phyloP scores from a whole-genome alignment of 2,797 vertebrate species.

The Oceanodroma leucorhoa region DNA sequence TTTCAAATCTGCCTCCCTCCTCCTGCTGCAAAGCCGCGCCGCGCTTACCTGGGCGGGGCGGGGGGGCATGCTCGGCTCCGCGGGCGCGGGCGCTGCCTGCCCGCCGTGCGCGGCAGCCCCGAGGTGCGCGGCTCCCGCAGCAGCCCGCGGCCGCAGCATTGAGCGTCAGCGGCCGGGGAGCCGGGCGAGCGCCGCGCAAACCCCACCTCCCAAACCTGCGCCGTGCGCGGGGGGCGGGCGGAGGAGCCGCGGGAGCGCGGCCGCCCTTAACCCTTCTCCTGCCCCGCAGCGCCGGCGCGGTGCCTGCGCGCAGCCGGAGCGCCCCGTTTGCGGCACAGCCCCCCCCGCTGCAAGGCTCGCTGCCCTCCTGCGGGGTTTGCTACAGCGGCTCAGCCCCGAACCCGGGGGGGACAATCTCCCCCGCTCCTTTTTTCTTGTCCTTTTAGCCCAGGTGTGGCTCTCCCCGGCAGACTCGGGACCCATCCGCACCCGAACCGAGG shows the following conservation, averaged over 20 bases:
- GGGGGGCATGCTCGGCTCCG: neutral
- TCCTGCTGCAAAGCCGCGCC: neutral
- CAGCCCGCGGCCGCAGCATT: constrained; percentile 6
- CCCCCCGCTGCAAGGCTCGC: neutral
- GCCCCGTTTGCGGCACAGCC: neutral
- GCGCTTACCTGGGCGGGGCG: neutral
- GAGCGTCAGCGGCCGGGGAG: neutral
- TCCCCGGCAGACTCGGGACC: neutral
- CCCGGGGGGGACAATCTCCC: neutral
- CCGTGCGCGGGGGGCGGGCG: constrained; percentile 29
- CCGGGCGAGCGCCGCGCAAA: constrained; percentile 11
- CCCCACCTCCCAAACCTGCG: constrained; percentile 43
- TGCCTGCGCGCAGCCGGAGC: neutral
- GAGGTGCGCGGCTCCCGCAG: neutral
- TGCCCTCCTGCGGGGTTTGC: neutral
- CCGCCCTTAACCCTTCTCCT: neutral
- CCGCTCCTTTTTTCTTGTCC: accelerated
- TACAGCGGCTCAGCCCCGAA: neutral
- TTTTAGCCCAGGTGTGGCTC: too few relatives aligned
- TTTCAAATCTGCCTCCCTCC: neutral
- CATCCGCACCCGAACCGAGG: neutral
- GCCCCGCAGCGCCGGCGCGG: neutral
- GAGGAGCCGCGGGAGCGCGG: neutral
- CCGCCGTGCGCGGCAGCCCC: neutral
- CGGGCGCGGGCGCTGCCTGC: neutral